These are phyloP conservation scores for Monodelphis domestica DNA, from an alignment of 2,797 vertebrate species.

Conservation along the genomic window DNA sequence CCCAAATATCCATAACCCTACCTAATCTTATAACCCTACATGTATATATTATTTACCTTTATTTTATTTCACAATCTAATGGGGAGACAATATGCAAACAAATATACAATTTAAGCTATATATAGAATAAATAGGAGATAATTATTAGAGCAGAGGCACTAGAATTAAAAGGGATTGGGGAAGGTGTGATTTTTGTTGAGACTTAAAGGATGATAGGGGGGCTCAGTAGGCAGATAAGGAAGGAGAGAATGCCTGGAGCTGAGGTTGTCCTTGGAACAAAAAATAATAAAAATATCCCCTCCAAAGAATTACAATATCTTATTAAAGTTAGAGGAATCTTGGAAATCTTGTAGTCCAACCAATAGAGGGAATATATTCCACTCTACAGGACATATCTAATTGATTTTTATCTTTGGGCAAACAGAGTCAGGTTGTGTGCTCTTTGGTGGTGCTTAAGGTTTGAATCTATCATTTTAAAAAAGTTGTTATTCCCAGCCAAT, in stretches of 20 bases:
- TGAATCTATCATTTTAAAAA: constrained; percentile 65
- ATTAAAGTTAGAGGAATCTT: neutral
- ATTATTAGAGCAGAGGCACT: neutral
- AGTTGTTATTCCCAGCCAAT: constrained; percentile 55
- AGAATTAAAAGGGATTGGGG: neutral
- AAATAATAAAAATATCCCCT: neutral
- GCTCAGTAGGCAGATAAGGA: neutral
- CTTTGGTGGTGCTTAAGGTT: neutral
- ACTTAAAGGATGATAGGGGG: neutral
- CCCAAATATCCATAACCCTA: no score
- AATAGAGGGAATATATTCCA: neutral
- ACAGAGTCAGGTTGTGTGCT: neutral
- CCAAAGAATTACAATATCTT: neutral
- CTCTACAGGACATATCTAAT: neutral
- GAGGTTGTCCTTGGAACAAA: neutral
- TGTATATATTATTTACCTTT: no score
- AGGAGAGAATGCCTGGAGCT: neutral
- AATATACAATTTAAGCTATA: neutral
- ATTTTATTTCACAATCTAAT: neutral
- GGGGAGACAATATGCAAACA: neutral
- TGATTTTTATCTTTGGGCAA: constrained; percentile 17
- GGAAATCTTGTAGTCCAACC: neutral
- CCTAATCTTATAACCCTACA: no score
- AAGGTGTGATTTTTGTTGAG: neutral
- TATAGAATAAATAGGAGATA: neutral